These are phyloP conservation scores for Caenorhabditis afra DNA, from an alignment of 2,888 invertebrate species.

Conservation along the genomic window DNA sequence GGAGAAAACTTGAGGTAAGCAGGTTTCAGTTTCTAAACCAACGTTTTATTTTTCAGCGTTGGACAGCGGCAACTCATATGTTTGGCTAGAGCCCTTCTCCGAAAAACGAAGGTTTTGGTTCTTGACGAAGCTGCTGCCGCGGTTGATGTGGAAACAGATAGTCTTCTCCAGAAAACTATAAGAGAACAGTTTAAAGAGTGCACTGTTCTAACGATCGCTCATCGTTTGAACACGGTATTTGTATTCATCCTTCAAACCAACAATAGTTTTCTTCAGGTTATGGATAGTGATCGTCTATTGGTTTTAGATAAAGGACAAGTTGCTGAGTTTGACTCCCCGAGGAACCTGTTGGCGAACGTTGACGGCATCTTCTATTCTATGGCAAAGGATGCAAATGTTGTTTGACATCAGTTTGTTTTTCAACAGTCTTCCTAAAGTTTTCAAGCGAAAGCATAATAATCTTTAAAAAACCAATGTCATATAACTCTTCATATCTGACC, in stretches of 20 bases:
- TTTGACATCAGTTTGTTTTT: neutral
- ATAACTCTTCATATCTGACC: neutral
- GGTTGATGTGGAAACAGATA: slow-evolving; percentile 81
- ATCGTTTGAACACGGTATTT: slow-evolving; percentile 83
- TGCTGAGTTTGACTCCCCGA: slow-evolving; percentile 71
- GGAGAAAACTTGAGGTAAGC: slow-evolving; percentile 87
- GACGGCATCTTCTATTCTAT: slow-evolving; percentile 70
- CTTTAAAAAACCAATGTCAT: neutral
- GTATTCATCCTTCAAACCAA: neutral
- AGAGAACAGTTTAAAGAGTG: slow-evolving; percentile 87
- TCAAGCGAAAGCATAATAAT: slow-evolving; percentile 29
- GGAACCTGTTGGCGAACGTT: slow-evolving; percentile 60
- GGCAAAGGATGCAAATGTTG: slow-evolving; percentile 66
- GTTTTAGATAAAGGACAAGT: slow-evolving; percentile 70
- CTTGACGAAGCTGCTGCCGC: slow-evolving; percentile 84
- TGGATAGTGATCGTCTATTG: slow-evolving; percentile 69
- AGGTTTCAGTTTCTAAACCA: neutral
- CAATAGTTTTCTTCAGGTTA: slow-evolving; percentile 54
- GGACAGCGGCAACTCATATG: slow-evolving; percentile 79
- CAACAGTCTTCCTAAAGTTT: neutral
- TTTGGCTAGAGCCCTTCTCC: slow-evolving; percentile 75
- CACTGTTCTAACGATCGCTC: slow-evolving; percentile 83
- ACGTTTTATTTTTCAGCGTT: slow-evolving; percentile 65
- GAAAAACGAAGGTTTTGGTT: slow-evolving; percentile 83
- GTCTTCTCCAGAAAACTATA: slow-evolving; percentile 85